phyloP scores from a whole-genome alignment of 2,888 invertebrate species.

The Leucozona laternaria region DNA sequence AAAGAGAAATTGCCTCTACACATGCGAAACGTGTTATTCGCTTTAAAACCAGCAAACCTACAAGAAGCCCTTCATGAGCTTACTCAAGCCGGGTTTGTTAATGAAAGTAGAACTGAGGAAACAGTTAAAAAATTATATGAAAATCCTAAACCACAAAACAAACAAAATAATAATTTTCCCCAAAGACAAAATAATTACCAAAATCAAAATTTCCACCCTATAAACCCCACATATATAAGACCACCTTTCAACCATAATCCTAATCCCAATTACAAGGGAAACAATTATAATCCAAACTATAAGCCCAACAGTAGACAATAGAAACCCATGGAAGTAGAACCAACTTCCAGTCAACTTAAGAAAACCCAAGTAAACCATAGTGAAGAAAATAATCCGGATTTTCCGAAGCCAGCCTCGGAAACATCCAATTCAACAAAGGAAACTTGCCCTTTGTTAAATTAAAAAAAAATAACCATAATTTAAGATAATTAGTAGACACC shows the following conservation, averaged over 20 bases:
- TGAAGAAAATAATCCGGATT: background rate
- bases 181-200: background rate
- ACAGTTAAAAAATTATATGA: background rate
- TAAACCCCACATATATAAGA: background rate
- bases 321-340: background rate
- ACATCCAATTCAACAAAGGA: background rate
- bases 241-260: background rate
- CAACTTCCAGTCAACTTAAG: no score
- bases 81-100: no score
- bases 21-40: slow-evolving; percentile 3
- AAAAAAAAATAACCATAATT: background rate
- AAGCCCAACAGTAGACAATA: background rate
- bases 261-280: background rate
- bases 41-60: no score
- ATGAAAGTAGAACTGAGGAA: background rate
- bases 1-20: background rate
- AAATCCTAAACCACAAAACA: background rate
- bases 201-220: background rate
- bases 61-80: no score
- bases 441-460: slow-evolving; percentile 2
- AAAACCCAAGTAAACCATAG: background rate
- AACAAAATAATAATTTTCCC: background rate
- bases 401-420: background rate
- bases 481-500: slow-evolving; percentile 1
- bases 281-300: slow-evolving; percentile 1